Percentiles rank a stretch among this genome's conserved stretches.
phyloP scores from a whole-genome alignment of 2,113 vertebrate genomes.

The Serilophus lunatus region DNA sequence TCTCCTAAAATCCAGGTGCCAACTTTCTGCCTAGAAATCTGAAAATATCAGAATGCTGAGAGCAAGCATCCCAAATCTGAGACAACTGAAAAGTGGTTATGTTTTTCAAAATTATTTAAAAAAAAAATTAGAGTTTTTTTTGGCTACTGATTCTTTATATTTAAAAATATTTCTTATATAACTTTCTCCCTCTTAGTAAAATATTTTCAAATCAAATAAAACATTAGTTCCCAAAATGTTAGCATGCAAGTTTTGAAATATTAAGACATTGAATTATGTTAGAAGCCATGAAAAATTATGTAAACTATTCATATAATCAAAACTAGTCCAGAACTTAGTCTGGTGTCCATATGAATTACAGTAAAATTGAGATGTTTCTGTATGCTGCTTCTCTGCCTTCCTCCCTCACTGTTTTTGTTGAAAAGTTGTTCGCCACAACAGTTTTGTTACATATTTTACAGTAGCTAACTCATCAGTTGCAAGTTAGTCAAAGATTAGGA shows the following conservation, averaged over 20 bases:
- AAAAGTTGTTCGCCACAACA: not conserved
- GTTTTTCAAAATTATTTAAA: not conserved
- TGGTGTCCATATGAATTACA: not conserved
- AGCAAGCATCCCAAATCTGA: not conserved
- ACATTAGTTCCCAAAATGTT: not conserved
- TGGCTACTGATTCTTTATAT: not conserved
- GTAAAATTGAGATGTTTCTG: not conserved
- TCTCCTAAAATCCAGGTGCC: not conserved
- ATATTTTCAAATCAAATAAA: not conserved
- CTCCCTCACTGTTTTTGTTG: not conserved
- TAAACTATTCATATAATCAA: not conserved
- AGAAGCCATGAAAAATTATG: not conserved
- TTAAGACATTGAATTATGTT: not conserved
- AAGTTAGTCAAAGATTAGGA: conserved; percentile 74
- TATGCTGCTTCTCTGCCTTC: not conserved
- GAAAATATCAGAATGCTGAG: not conserved
- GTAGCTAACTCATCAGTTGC: conserved; percentile 61
- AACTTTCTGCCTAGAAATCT: not conserved
- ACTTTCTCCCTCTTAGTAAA: not conserved
- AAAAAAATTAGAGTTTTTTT: not conserved
- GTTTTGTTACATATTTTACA: conserved; percentile 16
- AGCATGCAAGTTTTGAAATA: not conserved
- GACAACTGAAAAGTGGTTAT: not conserved
- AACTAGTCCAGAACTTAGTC: not conserved
- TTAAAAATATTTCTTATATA: not conserved